Base-by-base conservation (phyloP, 64 coral and sea anemone species). In the Montipora sp. region DNA sequence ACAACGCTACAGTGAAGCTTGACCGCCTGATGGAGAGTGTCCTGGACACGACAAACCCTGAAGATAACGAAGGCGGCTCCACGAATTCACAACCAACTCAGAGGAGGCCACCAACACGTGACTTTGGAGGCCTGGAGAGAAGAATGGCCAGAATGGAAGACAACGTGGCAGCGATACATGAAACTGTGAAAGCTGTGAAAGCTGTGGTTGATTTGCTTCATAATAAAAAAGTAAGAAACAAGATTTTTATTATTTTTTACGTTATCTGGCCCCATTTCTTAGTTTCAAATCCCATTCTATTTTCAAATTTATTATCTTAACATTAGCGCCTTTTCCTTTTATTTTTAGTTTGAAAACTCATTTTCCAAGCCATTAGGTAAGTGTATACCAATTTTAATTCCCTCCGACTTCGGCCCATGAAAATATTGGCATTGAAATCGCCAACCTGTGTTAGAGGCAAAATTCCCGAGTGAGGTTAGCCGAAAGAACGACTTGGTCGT, bases 11-110 rank as follows among this genome's bases (percentile, higher is more conserved):
- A 14, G 61, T 79, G 45, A 91, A 94, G 78, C 84, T 97, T 47
- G 92, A 97, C 55, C 95, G 95, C 20, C 66, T 97, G 9, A 92
- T 96, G 80, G 91, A 93, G 36, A 48, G 73, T 89, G 91, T 96
- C 36, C 75, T 90, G 47, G 90, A 93, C 27, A 71, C 76, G 15
- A 77, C 16, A 18, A 48, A 23, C 67, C 7, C 51, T 45, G 82
- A 18, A 43, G 48, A 77, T 11, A 15, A 48, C 8, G 73, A 89
- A 14, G 49, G 51, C 7, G 14, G 23, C 22, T 58, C 75, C 80
- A 44, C 50, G 77, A 61, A 14, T 20, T 14, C 53, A 14, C 51
- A 83, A 13, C 63, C 36, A 21, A 65, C 20, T 27, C 24, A 48
- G 15, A 43, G 70, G 48, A 50, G 22, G 3, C 68, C 46, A 0